Evolutionary conservation across 2,113 vertebrate species (phyloP), one percentile per base, ranked within the genome.

Genomic region (Spea multiplicata): DNA sequence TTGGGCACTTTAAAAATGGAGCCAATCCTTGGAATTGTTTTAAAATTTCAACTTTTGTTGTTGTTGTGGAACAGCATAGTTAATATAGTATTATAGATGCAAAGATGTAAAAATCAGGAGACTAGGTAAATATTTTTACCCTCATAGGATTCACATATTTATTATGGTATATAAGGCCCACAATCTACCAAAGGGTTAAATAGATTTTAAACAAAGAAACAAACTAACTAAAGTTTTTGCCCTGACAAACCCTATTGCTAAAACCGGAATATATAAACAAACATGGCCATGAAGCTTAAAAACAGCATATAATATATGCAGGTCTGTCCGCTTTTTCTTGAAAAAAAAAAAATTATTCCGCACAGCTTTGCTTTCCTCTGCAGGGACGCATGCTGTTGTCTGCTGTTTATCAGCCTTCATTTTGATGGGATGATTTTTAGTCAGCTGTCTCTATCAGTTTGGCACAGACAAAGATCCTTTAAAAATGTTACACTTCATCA

Each of bases 401-500:
- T 91, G 88, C 89, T 91, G 89, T 88, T 92, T 90, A 87, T 91
- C 90, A 91, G 90, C 83, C 84, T 86, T 86, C 86, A 90, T 91
- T 93, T 89, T 89, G 92, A 93, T 92, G 89, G 90, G 88, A 85
- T 82, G 88, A 90, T 89, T 92, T 92, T 90, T 87, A 91, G 90
- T 91, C 90, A 93, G 91, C 91, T 92, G 91, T 90, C 90, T 92
- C 85, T 85, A 92, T 92, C 90, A 85, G 87, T 92, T 90, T 93
- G 91, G 91, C 90, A 91, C 88, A 90, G 89, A 91, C 88, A 92
- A 92, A 92, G 91, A 92, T 90, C 87, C 89, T 91, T 91, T 89
- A 92, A 92, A 93, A 92, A 91, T 91, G 92, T 93, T 93, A 93
- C 90, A 93, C 92, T 94, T 94, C 90, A 93, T 94, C 91, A 93